Evolutionary conservation across 2,888 invertebrate genomes (phyloP).

Genomic region (Dicyrtomina minuta): DNA sequence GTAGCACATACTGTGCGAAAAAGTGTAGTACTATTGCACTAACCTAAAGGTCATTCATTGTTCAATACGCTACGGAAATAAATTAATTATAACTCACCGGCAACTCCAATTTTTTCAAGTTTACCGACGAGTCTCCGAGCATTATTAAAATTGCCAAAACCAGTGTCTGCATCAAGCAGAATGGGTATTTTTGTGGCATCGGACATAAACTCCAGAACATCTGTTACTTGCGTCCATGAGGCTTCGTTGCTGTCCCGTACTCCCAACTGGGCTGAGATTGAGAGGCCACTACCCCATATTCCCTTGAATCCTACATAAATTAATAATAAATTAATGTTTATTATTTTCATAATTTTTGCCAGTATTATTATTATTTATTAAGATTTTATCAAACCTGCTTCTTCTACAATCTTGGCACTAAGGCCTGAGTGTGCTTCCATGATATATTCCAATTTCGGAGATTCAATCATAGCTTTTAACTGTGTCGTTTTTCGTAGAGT

Average conservation of each 20-base stretch:
- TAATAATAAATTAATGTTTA: neutral
- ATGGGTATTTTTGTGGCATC: constrained; percentile 58
- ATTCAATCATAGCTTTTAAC: constrained; percentile 57
- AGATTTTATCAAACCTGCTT: constrained; percentile 55
- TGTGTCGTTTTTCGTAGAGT: constrained; percentile 54
- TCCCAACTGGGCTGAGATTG: constrained; percentile 58
- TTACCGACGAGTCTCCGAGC: constrained; percentile 58
- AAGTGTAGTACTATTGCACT: neutral
- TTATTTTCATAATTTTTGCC: neutral
- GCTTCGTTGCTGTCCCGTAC: constrained; percentile 59
- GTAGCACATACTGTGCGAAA: neutral
- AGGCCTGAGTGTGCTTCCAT: constrained; percentile 59
- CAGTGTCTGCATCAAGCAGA: constrained; percentile 59
- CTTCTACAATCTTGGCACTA: constrained; percentile 58
- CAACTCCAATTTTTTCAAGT: constrained; percentile 58
- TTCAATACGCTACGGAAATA: neutral
- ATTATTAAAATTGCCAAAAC: constrained; percentile 60
- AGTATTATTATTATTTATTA: neutral
- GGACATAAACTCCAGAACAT: constrained; percentile 58
- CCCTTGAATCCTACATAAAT: constrained; percentile 55
- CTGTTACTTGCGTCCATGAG: constrained; percentile 59
- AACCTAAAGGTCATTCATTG: too few relatives aligned
- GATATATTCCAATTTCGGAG: constrained; percentile 57
- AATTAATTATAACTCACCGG: constrained; percentile 56
- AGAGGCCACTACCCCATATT: constrained; percentile 59